A percentile compares a stretch with the other conserved stretches of the same genome.
These are phyloP conservation scores for Drosophila emarginata DNA, from an alignment of 2,888 invertebrate species.

Conservation along the genomic window DNA sequence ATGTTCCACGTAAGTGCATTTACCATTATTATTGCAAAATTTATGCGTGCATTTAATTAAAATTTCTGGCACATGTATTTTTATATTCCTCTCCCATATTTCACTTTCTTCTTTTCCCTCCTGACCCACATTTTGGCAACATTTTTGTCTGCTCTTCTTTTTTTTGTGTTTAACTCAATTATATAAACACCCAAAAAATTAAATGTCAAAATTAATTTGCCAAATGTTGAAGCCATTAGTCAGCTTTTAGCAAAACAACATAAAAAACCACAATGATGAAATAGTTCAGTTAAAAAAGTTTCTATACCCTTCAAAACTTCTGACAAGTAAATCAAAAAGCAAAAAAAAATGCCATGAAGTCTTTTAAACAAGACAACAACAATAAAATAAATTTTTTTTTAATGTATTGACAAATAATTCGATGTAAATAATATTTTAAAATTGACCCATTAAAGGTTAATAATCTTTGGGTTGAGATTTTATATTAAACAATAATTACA, in stretches of 20 bases:
- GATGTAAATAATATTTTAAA: too few species aligned
- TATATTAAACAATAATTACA: too few species aligned
- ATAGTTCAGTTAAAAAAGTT: conserved; percentile 20
- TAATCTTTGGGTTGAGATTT: too few species aligned
- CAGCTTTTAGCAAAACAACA: conserved; percentile 26
- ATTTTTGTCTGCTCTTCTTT: not conserved
- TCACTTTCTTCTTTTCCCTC: conserved; percentile 4
- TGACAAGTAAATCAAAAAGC: too few species aligned
- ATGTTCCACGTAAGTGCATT: conserved; percentile 32
- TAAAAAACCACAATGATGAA: not conserved
- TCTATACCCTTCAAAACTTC: not conserved
- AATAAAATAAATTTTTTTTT: too few species aligned
- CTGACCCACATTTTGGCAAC: conserved; percentile 55
- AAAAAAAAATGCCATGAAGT: too few species aligned
- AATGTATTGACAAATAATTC: too few species aligned
- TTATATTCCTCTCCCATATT: conserved; percentile 29
- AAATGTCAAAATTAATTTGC: conserved; percentile 54
- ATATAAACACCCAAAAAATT: conserved; percentile 41
- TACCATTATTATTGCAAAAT: conserved; percentile 68
- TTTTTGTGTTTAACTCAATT: conserved; percentile 41
- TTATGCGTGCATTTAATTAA: conserved; percentile 76
- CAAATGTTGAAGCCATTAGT: conserved; percentile 52
- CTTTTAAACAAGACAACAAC: too few species aligned
- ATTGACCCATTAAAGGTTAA: too few species aligned
- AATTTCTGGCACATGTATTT: conserved; percentile 60